Evolutionary conservation across 1,140 invertebrate genomes (phyloP).

Genomic region (Planococcus citri): DNA sequence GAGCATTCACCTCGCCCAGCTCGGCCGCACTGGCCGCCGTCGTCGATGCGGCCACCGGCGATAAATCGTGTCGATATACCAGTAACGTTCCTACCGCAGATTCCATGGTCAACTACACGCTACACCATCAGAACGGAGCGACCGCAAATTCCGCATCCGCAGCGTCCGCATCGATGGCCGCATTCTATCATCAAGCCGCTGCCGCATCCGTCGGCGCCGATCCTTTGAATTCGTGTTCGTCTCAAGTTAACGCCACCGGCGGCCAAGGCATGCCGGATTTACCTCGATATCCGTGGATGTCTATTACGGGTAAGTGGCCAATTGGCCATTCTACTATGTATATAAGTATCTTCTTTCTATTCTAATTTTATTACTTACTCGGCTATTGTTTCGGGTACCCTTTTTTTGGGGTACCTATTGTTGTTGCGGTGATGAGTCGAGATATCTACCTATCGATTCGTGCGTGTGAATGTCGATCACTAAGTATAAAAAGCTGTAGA

Average conservation of each 20-base stretch:
- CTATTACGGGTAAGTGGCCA: conserved; percentile 70
- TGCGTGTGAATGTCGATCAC: too few species aligned
- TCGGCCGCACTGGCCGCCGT: conserved; percentile 46
- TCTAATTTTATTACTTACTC: too few species aligned
- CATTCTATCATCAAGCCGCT: conserved; percentile 73
- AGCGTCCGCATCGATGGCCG: conserved; percentile 60
- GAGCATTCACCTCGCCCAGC: conserved; percentile 39
- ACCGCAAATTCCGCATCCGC: conserved; percentile 46
- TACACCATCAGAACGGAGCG: conserved; percentile 54
- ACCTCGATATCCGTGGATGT: conserved; percentile 93
- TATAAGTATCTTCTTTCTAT: too few species aligned
- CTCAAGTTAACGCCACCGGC: conserved; percentile 43
- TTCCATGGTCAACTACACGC: conserved; percentile 66
- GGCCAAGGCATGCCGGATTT: conserved; percentile 70
- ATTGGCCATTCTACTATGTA: too few species aligned
- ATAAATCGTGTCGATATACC: conserved; percentile 66
- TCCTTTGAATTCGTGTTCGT: conserved; percentile 47
- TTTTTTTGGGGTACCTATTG: too few species aligned
- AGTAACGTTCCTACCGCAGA: conserved; percentile 51
- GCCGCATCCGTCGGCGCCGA: conserved; percentile 50
- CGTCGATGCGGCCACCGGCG: conserved; percentile 43
- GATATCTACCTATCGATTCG: too few species aligned
- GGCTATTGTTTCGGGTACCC: too few species aligned
- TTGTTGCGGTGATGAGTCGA: too few species aligned
- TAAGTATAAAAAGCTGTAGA: too few species aligned